phyloP scores from a whole-genome alignment of 1,140 invertebrate genomes.

The Helicoverpa zea region DNA sequence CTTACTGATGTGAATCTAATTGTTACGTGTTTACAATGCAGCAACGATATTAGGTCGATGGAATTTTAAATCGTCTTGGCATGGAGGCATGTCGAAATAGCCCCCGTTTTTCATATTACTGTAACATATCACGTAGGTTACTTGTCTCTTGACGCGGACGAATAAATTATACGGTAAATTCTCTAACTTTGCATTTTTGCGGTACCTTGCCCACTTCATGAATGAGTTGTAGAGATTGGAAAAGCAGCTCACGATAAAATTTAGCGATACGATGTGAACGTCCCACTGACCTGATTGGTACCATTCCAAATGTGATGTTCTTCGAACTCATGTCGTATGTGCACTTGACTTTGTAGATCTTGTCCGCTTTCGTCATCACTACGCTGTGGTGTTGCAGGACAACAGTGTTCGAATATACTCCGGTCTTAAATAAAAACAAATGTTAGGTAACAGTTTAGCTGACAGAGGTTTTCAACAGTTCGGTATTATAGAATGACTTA shows the following conservation, averaged over 20 bases:
- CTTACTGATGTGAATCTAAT: conserved; percentile 67
- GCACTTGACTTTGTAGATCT: conserved; percentile 98
- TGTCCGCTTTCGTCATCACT: conserved; percentile 98
- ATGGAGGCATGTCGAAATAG: conserved; percentile 58
- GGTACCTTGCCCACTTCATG: conserved; percentile 41
- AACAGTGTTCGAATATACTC: conserved; percentile 97
- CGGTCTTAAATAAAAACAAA: conserved; percentile 89
- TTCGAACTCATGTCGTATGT: conserved; percentile 98
- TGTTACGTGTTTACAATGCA: conserved; percentile 71
- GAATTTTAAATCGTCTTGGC: conserved; percentile 62
- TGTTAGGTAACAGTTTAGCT: neutral
- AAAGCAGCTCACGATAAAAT: conserved; percentile 41
- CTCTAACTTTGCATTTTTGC: conserved; percentile 50
- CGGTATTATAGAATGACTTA: conserved; percentile 85
- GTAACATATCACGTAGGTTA: conserved; percentile 55
- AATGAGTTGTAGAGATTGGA: conserved; percentile 42
- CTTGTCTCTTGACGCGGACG: conserved; percentile 48
- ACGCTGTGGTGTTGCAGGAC: conserved; percentile 98
- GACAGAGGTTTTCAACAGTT: no score
- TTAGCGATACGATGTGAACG: conserved; percentile 29
- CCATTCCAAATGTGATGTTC: conserved; percentile 99
- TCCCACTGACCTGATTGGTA: conserved; percentile 93
- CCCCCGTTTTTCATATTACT: conserved; percentile 55
- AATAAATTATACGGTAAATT: conserved; percentile 57
- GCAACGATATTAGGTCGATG: conserved; percentile 65